Conservation (phyloP, 2,113 vertebrate species). For the Phodopus roborovskii region DNA sequence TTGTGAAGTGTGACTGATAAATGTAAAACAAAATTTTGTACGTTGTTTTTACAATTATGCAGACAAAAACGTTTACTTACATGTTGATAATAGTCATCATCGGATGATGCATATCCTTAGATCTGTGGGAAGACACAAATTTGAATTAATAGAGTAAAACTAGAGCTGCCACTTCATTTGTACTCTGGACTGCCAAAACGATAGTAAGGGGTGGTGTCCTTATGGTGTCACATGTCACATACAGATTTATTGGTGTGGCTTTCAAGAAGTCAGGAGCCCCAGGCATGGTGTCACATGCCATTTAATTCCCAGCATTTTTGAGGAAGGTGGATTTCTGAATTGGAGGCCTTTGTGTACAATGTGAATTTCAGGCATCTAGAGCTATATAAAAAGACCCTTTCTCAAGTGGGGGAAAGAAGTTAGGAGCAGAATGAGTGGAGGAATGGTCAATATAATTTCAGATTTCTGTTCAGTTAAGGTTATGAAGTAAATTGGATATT, state of each 20-base stretch:
- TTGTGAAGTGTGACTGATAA: slow-evolving; percentile 90
- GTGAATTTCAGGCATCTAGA: background rate
- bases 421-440: background rate
- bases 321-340: background rate
- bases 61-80: background rate
- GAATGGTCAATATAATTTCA: background rate
- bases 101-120: background rate
- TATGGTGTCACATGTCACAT: background rate
- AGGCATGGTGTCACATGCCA: background rate
- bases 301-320: background rate
- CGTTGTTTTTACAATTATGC: slow-evolving; percentile 30
- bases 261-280: background rate
- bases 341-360: background rate
- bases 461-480: background rate
- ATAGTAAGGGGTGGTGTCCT: background rate
- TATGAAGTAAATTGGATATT: background rate
- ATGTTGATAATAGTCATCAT: background rate
- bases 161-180: background rate
- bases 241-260: background rate
- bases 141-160: slow-evolving; percentile 38
- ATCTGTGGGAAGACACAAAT: background rate
- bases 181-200: slow-evolving; percentile 28
- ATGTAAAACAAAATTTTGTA: slow-evolving; percentile 78
- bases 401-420: background rate
- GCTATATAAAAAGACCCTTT: background rate